A percentile compares a stretch with the other conserved stretches of the same genome.
Evolutionary conservation across 1,140 invertebrate species (phyloP).

Genomic region (Marisa cornuarietis): DNA sequence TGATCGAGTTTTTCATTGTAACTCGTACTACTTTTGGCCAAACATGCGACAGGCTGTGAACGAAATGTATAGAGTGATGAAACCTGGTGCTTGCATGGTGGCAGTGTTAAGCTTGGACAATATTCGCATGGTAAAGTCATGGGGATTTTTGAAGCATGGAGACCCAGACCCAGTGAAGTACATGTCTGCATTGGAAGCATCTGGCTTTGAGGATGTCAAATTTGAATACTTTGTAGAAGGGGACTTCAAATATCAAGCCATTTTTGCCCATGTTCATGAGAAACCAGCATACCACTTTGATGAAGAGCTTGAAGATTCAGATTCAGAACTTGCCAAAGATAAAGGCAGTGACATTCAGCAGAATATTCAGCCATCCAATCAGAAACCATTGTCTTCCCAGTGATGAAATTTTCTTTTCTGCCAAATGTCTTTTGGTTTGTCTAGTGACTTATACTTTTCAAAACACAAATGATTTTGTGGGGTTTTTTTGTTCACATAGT

Average conservation of each 20-base stretch:
- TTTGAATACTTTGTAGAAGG: conserved; percentile 32
- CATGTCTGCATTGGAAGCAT: conserved; percentile 39
- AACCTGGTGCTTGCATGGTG: conserved; percentile 47
- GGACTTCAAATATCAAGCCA: conserved; percentile 29
- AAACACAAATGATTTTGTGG: too few species aligned
- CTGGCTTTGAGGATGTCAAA: conserved; percentile 46
- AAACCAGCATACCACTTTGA: conserved; percentile 18
- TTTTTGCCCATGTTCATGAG: conserved; percentile 35
- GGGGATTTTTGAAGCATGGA: conserved; percentile 41
- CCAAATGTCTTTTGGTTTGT: too few species aligned
- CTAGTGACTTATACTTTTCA: too few species aligned
- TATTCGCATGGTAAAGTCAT: conserved; percentile 14
- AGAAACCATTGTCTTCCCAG: too few species aligned
- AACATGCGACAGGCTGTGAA: conserved; percentile 20
- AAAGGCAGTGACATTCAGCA: too few species aligned
- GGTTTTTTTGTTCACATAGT: too few species aligned
- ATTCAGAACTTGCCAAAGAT: background rate
- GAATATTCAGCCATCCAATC: too few species aligned
- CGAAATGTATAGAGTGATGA: conserved; percentile 52
- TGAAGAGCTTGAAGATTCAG: conserved; percentile 14
- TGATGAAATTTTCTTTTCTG: too few species aligned
- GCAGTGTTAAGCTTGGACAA: conserved; percentile 32
- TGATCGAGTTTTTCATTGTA: conserved; percentile 50
- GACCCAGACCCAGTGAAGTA: conserved; percentile 40
- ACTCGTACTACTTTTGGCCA: conserved; percentile 57